Conservation (phyloP, 2,113 vertebrate genomes). For the Prionailurus viverrinus region DNA sequence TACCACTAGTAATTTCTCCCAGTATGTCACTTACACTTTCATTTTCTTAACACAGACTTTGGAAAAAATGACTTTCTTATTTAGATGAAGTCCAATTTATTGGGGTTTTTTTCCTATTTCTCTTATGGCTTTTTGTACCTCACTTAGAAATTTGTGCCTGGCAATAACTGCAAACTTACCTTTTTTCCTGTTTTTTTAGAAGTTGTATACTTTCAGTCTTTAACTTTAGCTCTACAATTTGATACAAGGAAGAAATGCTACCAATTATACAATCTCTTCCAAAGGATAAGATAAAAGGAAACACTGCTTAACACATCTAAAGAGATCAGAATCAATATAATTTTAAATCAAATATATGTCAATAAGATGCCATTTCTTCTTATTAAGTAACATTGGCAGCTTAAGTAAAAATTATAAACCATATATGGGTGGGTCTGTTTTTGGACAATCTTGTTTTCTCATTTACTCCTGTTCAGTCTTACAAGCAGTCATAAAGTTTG, state of each 20-base stretch:
- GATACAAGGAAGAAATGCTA: not conserved
- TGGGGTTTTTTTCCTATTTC: not conserved
- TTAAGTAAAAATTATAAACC: not conserved
- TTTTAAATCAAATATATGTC: not conserved
- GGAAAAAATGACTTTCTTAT: not conserved
- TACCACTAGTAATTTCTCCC: not conserved
- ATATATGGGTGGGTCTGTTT: not conserved
- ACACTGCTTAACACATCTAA: not conserved
- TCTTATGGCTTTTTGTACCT: not conserved
- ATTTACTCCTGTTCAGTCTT: not conserved
- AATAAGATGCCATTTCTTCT: not conserved
- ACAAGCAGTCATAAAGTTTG: not conserved
- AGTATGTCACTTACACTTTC: not conserved
- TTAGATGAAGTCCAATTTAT: not conserved
- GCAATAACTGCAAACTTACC: not conserved
- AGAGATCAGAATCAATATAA: not conserved
- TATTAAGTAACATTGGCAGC: not conserved
- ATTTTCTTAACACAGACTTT: not conserved
- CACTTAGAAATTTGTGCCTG: not conserved
- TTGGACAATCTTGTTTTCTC: not conserved
- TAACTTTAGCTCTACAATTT: not conserved
- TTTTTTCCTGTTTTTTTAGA: not conserved
- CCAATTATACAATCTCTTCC: not conserved
- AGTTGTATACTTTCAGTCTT: not conserved
- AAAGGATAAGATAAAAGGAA: not conserved